Evolutionary conservation across 2,113 vertebrate genomes (phyloP).

Genomic region (Carettochelys insculpta): DNA sequence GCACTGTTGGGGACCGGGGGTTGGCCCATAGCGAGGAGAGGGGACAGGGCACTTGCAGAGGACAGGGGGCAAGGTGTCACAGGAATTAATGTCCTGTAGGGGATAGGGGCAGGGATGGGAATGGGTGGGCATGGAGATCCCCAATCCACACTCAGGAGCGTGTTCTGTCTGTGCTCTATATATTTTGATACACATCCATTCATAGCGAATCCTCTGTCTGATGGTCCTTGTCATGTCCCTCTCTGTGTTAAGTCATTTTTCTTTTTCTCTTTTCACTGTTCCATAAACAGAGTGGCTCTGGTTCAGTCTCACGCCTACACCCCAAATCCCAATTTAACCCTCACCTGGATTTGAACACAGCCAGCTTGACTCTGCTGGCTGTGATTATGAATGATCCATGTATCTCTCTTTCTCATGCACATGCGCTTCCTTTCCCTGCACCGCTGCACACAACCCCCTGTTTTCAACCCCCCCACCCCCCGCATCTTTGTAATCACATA

Average conservation of each 20-base stretch:
- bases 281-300: background rate
- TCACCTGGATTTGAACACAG: background rate
- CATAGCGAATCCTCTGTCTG: background rate
- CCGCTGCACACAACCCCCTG: no score
- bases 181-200: background rate
- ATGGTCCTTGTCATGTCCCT: background rate
- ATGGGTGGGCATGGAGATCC: no score
- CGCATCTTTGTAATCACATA: background rate
- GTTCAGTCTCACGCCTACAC: background rate
- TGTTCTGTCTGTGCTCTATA: background rate
- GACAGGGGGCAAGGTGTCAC: no score
- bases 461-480: no score
- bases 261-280: background rate
- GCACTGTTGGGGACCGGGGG: no score
- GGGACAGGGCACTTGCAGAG: no score
- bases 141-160: no score
- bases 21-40: no score
- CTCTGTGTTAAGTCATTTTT: background rate
- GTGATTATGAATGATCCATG: background rate
- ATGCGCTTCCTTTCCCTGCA: no score
- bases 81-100: no score
- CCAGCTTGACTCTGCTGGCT: accelerated
- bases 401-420: background rate
- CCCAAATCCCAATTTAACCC: background rate
- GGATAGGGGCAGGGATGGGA: no score